phyloP scores from a whole-genome alignment of 2,797 vertebrate species.

The Danio tinwini region DNA sequence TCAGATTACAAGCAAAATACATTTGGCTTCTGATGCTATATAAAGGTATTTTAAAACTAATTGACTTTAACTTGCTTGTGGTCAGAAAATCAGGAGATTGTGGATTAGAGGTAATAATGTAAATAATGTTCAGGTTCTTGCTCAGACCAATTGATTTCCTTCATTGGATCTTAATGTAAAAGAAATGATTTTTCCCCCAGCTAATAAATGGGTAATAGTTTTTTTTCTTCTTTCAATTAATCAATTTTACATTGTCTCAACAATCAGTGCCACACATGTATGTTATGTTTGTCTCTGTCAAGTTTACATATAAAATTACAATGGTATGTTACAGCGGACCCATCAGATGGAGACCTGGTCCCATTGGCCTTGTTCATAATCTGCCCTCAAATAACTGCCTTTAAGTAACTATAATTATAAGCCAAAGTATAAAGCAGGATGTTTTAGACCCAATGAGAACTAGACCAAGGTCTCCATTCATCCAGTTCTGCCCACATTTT shows the following conservation, averaged over 20 bases:
- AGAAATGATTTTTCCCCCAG: no score
- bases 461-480: conserved; percentile 22
- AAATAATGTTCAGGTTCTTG: no score
- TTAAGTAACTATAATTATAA: conserved; percentile 24
- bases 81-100: no score
- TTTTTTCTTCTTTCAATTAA: neutral
- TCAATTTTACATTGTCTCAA: neutral
- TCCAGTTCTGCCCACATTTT: conserved; percentile 20
- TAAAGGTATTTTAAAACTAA: no score
- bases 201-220: neutral
- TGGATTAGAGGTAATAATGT: no score
- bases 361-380: conserved; percentile 5
- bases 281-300: neutral
- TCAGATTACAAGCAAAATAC: no score
- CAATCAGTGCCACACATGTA: neutral
- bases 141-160: no score
- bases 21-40: no score
- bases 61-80: no score
- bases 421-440: conserved; percentile 10
- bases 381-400: neutral
- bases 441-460: conserved; percentile 15
- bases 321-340: neutral
- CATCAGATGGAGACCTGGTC: neutral
- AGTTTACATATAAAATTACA: neutral
- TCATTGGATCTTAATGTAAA: no score